A percentile compares a stretch with the other conserved stretches of the same genome.
phyloP scores from a whole-genome alignment of 92 coral and sea anemone genomes.

The Siderastrea siderea region DNA sequence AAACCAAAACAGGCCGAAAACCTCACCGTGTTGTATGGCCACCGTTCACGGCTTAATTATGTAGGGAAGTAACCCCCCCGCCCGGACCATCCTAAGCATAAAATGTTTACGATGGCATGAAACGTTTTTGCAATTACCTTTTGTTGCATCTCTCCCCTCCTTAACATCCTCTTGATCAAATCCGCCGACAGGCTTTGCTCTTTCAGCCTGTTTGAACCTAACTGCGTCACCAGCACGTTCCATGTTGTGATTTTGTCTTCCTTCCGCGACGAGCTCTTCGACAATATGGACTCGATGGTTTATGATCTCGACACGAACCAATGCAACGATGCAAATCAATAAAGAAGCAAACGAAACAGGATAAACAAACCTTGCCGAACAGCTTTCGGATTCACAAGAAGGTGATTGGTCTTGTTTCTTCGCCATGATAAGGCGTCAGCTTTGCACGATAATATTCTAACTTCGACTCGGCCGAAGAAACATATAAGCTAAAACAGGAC shows the following conservation, averaged over 20 bases:
- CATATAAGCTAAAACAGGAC: no score
- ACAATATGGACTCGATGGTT: constrained; percentile 19
- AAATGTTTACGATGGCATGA: no score
- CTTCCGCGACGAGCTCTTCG: constrained; percentile 14
- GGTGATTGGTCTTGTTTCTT: constrained; percentile 4
- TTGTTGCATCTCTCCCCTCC: background rate
- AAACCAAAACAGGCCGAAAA: no score
- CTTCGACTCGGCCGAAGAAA: no score
- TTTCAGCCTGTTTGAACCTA: background rate
- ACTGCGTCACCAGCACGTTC: background rate
- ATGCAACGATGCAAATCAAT: constrained; percentile 20
- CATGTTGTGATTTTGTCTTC: background rate
- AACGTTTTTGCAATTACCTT: background rate
- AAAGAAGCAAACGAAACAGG: constrained; percentile 16
- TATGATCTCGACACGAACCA: constrained; percentile 43
- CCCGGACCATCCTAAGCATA: no score
- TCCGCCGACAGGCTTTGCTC: background rate
- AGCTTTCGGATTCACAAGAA: background rate
- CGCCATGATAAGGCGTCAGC: no score
- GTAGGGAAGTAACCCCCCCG: no score
- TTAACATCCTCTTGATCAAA: background rate
- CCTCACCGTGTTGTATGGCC: no score
- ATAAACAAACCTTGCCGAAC: constrained; percentile 15
- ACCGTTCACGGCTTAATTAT: no score
- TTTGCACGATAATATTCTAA: no score